Evolutionary conservation across 1,140 invertebrate genomes (phyloP).

Genomic region (Heliothis subflexa): DNA sequence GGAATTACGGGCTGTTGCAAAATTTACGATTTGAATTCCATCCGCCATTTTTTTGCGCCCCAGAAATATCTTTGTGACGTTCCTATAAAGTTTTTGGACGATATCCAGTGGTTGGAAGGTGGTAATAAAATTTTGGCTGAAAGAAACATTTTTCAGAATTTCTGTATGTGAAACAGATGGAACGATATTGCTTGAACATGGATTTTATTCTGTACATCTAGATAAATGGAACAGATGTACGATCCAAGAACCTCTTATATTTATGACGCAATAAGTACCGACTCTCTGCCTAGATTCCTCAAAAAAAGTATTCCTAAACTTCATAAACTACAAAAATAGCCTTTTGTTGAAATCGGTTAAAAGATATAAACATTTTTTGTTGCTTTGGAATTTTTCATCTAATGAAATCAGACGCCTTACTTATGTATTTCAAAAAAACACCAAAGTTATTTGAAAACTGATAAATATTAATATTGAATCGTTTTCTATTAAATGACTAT

Average conservation of each 20-base stretch:
- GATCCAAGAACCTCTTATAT: neutral
- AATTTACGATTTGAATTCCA: constrained; percentile 52
- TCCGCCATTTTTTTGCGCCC: constrained; percentile 9
- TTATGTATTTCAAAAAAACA: no score
- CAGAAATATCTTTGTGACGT: constrained; percentile 24
- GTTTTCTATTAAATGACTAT: no score
- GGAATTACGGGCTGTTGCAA: constrained; percentile 38
- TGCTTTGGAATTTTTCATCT: no score
- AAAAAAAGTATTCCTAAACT: no score
- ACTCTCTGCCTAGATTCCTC: no score
- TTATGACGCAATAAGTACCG: no score
- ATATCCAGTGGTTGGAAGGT: constrained; percentile 14
- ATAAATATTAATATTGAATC: no score
- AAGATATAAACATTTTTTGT: no score
- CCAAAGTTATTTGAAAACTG: no score
- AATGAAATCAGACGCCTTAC: no score
- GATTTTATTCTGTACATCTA: neutral
- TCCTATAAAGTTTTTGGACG: constrained; percentile 27
- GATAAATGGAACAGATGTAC: neutral
- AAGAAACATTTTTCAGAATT: neutral
- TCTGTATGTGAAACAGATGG: neutral
- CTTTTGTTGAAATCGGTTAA: no score
- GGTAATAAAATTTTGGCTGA: constrained; percentile 7
- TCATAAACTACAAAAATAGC: no score
- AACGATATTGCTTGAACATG: neutral